These are phyloP conservation scores for Raphicerus campestris DNA, from an alignment of 2,113 vertebrate genomes.

Conservation along the genomic window DNA sequence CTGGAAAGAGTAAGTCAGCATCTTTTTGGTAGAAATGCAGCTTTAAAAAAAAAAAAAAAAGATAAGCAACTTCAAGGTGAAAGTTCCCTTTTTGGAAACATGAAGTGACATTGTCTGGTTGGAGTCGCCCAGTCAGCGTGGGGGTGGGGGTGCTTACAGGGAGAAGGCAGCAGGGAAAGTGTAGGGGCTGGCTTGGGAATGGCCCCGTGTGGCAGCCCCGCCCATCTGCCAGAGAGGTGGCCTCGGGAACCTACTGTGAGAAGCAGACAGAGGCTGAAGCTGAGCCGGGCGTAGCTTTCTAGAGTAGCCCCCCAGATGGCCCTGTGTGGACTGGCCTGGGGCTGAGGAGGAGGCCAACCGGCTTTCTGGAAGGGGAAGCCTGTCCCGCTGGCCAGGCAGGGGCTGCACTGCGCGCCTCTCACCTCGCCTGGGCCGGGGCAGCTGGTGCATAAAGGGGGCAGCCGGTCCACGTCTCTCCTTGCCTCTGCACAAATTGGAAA, in stretches of 20 bases:
- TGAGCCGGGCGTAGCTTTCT: background rate
- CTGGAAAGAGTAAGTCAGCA: background rate
- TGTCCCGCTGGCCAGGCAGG: accelerated
- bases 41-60: background rate
- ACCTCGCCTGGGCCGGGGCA: background rate
- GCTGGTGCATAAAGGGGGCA: background rate
- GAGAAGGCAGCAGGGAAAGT: background rate
- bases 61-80: background rate
- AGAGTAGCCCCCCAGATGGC: background rate
- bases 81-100: background rate
- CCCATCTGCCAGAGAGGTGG: background rate
- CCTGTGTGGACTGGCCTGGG: background rate
- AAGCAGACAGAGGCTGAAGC: background rate
- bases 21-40: background rate
- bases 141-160: background rate
- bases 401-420: background rate
- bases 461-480: constrained; percentile 61
- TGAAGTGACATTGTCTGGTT: background rate
- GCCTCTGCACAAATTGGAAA: constrained; percentile 83
- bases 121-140: background rate
- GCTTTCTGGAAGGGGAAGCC: background rate
- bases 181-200: background rate
- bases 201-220: background rate
- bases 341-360: background rate
- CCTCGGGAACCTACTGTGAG: background rate